Base-by-base conservation (phyloP, 2,797 vertebrate species). In the Rhinichthys osculus region DNA sequence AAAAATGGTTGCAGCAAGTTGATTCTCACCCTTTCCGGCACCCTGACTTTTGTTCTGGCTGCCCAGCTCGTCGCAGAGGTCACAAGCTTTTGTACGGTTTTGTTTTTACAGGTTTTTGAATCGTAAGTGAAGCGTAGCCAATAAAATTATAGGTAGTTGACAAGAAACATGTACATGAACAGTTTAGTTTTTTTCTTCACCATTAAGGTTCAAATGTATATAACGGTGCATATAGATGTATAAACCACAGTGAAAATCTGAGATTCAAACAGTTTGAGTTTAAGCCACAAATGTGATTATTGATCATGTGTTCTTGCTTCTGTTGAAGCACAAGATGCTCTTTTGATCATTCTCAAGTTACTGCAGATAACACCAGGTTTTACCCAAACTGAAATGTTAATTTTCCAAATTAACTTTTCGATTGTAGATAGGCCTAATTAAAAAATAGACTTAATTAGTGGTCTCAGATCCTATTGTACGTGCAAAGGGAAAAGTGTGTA, bases 11-110 rank as follows among this genome's bases (percentile, higher is more conserved):
- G 57, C 73, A 72, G 84, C 81, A 73, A 87, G 88, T 77, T 74
- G 78, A 80, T 83, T 87, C 89, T 92, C 90, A 89, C 89, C 90
- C 93, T 90, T 90, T 70, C 74, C 64, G 78, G 90, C 94, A 93
- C 30, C 67, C 59, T 38, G 79, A 78, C 77, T 84, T 83, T 91
- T 89, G 90, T 78, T 87, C 86, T 87, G 87, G 77, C 89, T 90
- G 90, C 78, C 40, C 33, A 74, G 47, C 87, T 88, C 82, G 11
- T 85, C 27, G 21, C 66, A 9, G 57, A 71, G 84, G 77, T 85
- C 84, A 80, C 54, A 8, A 62, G 67, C 84, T 85, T 78, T 85
- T 85, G 67, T 69, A 17, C 81, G 88, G 88, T 85, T 91, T 89
- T 92, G 90, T 92, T 92, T 92, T 90, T 90, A 84, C 89, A 86